Evolutionary conservation across 53 echinoderm and acorn worm genomes (phyloP), one percentile per base, ranked within the genome.

Genomic region (Luidia sarsii): DNA sequence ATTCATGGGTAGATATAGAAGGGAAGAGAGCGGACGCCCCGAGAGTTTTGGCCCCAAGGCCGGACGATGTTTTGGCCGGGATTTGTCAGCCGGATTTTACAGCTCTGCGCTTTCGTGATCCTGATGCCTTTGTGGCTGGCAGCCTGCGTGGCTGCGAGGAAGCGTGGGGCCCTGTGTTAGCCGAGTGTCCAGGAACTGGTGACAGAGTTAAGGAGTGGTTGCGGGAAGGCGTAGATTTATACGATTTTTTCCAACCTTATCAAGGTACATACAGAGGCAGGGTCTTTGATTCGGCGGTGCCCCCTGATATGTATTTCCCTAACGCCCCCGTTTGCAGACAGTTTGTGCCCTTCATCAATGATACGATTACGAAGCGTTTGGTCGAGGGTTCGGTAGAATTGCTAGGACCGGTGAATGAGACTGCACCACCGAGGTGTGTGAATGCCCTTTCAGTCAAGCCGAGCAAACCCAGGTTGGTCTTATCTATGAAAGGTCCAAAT

Each of bases 21-120:
- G 64, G 64, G 35, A 34, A 1, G 16, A 34, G 3, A 16, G 64
- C 64, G 34, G 15, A 34, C 16, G 16, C 64, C 33, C 64, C 4
- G 15, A 34, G 14, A 33, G 64, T 33, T 16, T 64, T 35, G 7
- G 64, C 33, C 16, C 64, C 64, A 22, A 64, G 22, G 14, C 64
- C 64, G 33, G 64, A 14, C 13, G 33, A 32, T 33, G 64, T 64
- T 64, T 34, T 64, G 33, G 33, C 37, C 16, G 64, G 64, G 31
- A 34, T 64, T 64, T 2, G 64, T 21, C 64, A 2, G 8, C 64
- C 64, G 33, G 37, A 64, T 64, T 64, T 64, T 22, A 13, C 16
- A 22, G 64, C 64, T 35, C 64, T 64, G 15, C 35, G 64, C 35
- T 64, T 64, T 64, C 64, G 64, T 16, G 64, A 64, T 35, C 64